These are phyloP conservation scores for Atherinomorus stipes DNA, from an alignment of 2,113 vertebrate genomes.

Conservation along the genomic window DNA sequence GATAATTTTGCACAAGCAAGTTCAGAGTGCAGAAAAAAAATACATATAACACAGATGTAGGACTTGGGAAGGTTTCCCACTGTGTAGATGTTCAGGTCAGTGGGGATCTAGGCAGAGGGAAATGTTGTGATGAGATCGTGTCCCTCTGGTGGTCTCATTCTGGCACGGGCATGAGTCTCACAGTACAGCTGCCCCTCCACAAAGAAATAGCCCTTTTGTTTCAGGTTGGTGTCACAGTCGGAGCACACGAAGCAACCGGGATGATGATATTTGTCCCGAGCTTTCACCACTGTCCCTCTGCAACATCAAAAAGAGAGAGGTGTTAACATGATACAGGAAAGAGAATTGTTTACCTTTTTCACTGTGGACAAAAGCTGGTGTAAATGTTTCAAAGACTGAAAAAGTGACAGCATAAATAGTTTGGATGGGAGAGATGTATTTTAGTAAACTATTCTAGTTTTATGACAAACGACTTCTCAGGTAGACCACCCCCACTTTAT, in stretches of 20 bases:
- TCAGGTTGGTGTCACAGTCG: slow-evolving; percentile 95
- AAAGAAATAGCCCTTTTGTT: slow-evolving; percentile 97
- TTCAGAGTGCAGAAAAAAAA: slow-evolving; percentile 26
- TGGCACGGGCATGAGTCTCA: slow-evolving; percentile 91
- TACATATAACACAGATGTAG: slow-evolving; percentile 10
- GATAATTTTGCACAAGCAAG: slow-evolving; percentile 14
- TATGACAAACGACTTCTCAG: no score
- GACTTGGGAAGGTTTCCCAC: slow-evolving; percentile 1
- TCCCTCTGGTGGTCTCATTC: slow-evolving; percentile 91
- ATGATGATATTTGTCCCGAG: slow-evolving; percentile 92
- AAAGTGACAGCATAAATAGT: no score
- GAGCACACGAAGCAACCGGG: slow-evolving; percentile 96
- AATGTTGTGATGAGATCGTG: slow-evolving; percentile 91
- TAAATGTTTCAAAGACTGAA: no score
- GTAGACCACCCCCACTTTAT: no score
- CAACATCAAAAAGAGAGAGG: slow-evolving; percentile 12
- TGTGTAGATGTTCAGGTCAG: slow-evolving; percentile 19
- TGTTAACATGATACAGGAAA: neutral
- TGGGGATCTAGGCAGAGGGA: slow-evolving; percentile 82
- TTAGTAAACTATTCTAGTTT: no score
- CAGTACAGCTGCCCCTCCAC: slow-evolving; percentile 96
- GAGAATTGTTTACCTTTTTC: neutral
- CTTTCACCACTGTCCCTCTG: slow-evolving; percentile 96
- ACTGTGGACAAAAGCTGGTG: neutral
- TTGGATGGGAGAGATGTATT: no score